Base-by-base conservation (phyloP, 1,140 invertebrate species). In the Lepidurus arcticus region DNA sequence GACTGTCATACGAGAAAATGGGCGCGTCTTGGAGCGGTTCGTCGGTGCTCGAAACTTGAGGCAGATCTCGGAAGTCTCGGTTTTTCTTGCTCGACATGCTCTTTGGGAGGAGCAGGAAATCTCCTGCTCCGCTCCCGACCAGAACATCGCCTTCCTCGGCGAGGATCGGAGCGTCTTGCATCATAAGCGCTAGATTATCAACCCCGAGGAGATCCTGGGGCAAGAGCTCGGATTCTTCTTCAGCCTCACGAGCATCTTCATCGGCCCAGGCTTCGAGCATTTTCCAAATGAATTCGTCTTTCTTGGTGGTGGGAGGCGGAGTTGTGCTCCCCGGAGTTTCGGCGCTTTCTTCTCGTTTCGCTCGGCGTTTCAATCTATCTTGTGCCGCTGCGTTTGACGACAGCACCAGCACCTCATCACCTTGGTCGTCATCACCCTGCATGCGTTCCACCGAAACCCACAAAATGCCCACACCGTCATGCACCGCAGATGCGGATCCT, bases 1-100 rank as follows among this genome's bases (percentile, higher is more conserved):
- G 86, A 2, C 85, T 83, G 1, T 83, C 81, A 53, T 81, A 82
- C 13, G 80, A 75, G 76, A 81, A 80, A 43, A 83, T 78, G 6
- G 81, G 80, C 24, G 81, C 79, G 43, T 82, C 53, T 42, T 53
- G 43, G 10, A 43, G 21, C 44, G 75, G 76, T 43, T 79, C 42
- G 16, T 76, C 78, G 76, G 47, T 26, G 11, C 26, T 73, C 76
- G 73, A 34, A 34, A 34, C 34, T 34, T 34, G 2, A 34, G 34
- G 53, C 45, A 11, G 16, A 16, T 21, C 53, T 11, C 47, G 1
- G 0, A 6, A 21, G 47, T 9, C 47, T 65, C 34, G 34, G 34
- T 34, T 65, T 10, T 65, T 65, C 53, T 65, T 16, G 53, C 53
- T 16, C 16, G 16, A 47, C 10, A 5, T 11, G 10, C 16, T 16